Evolutionary conservation across 2,797 vertebrate species (phyloP).

Genomic region (Macrochelys suwanniensis): DNA sequence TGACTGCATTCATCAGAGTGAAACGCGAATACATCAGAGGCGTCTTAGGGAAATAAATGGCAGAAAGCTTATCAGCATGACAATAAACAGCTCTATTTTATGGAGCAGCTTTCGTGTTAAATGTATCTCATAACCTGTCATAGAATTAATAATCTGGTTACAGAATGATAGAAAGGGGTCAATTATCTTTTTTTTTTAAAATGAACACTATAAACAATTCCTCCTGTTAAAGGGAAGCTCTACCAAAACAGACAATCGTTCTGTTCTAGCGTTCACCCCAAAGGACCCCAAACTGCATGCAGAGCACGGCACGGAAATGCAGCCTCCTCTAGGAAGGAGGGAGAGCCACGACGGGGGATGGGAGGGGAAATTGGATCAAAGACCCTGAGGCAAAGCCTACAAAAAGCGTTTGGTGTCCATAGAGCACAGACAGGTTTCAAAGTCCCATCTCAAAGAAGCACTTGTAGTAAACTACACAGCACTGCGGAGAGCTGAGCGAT

Average conservation of each 20-base stretch:
- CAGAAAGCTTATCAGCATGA: not conserved
- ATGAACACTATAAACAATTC: not conserved
- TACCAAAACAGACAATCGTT: not conserved
- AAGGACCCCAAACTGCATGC: not conserved
- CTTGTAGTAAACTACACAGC: not conserved
- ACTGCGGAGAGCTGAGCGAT: not conserved
- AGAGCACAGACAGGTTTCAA: not conserved
- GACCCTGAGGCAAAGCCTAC: not conserved
- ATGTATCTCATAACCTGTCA: accelerated
- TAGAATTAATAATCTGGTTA: not conserved
- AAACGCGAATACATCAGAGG: not conserved
- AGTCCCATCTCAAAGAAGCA: not conserved
- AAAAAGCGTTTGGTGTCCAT: too few relatives aligned
- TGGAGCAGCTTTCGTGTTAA: not conserved
- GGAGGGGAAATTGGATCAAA: not conserved
- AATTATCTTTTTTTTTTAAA: not conserved
- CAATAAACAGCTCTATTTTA: not conserved
- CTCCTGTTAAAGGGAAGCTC: not conserved
- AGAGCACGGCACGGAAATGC: too few relatives aligned
- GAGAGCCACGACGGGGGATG: too few relatives aligned
- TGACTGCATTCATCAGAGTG: not conserved
- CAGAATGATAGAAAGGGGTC: not conserved
- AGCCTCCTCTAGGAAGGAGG: too few relatives aligned
- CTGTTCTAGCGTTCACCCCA: not conserved
- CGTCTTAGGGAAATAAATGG: not conserved